Conservation (phyloP, 1,140 invertebrate species). For the Caenorhabditis elegans region WBcel235 BX284606.5:3472501-3473000, state of each 20-base stretch:
- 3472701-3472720: neutral
- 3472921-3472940: neutral
- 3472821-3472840: constrained; percentile 22
- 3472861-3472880: neutral
- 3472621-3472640: neutral
- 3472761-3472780: neutral
- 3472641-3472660: neutral
- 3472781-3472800: neutral
- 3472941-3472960: neutral
- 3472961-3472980: neutral
- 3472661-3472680: constrained; percentile 12
- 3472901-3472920: constrained; percentile 13
- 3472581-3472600: constrained; percentile 11
- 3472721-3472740: neutral
- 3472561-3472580: constrained; percentile 24
- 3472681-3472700: neutral
- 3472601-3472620: neutral
- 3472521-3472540: constrained; percentile 16
- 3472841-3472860: constrained; percentile 11
- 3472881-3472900: neutral
- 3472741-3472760: neutral
- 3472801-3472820: constrained; percentile 6
- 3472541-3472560: constrained; percentile 16
- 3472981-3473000: neutral
- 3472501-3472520: constrained; percentile 9